Percentiles rank a stretch among this genome's conserved stretches.
phyloP scores from a whole-genome alignment of 1,140 invertebrate species.

The Philotrypesis tridentata region DNA sequence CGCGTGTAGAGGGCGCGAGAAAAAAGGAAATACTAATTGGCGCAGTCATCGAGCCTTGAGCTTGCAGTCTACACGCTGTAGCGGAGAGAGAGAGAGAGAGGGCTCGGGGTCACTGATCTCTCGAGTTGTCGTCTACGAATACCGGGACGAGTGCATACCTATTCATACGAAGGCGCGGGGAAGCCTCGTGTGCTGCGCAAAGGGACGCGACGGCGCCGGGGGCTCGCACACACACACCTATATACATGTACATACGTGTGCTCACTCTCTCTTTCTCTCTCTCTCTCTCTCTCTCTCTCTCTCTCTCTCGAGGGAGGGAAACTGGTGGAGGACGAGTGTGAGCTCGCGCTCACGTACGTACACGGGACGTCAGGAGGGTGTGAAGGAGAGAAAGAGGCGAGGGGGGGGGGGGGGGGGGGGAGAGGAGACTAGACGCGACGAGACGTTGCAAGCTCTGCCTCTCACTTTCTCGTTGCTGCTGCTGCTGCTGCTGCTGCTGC shows the following conservation, averaged over 20 bases:
- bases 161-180: slow-evolving; percentile 60
- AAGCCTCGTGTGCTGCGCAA: slow-evolving; percentile 33
- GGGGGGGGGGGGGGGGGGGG: too few species aligned
- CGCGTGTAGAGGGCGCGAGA: slow-evolving; percentile 31
- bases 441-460: slow-evolving; percentile 5
- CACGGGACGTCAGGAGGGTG: slow-evolving; percentile 61
- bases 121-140: slow-evolving; percentile 58
- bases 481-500: slow-evolving; percentile 18
- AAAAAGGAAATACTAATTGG: slow-evolving; percentile 61
- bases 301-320: slow-evolving; percentile 37
- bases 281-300: not conserved
- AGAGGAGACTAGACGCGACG: slow-evolving; percentile 32
- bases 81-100: slow-evolving; percentile 43
- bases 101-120: slow-evolving; percentile 62
- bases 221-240: slow-evolving; percentile 41
- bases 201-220: slow-evolving; percentile 28
- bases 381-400: slow-evolving; percentile 60
- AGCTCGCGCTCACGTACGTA: slow-evolving; percentile 53
- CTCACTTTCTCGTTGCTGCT: not conserved
- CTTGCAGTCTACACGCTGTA: not conserved
- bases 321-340: slow-evolving; percentile 44
- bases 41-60: slow-evolving; percentile 56
- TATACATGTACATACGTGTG: too few species aligned
- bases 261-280: not conserved
- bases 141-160: slow-evolving; percentile 58